Evolutionary conservation across 2,113 vertebrate genomes (phyloP).

Genomic region (Suncus etruscus): DNA sequence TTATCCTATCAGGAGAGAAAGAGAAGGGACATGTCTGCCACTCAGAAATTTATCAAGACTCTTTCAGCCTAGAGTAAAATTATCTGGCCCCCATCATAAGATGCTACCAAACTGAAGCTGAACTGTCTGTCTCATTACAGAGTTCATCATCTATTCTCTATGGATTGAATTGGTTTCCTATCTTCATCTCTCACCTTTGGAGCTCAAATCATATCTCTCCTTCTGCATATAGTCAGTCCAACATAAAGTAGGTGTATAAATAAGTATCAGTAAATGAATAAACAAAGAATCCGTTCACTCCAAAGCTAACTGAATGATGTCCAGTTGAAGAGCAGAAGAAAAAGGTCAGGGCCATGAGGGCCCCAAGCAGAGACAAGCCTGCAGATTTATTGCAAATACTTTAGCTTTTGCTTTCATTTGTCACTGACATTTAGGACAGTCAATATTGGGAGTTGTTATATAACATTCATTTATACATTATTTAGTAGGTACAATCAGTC

Average conservation of each 20-base stretch:
- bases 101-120: neutral
- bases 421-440: slow-evolving; percentile 52
- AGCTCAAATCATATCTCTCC: neutral
- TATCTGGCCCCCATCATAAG: neutral
- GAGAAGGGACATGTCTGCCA: neutral
- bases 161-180: neutral
- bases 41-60: slow-evolving; percentile 8
- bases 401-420: slow-evolving; percentile 26
- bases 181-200: neutral
- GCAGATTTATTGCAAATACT: slow-evolving; percentile 44
- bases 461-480: slow-evolving; percentile 70
- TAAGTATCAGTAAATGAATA: neutral
- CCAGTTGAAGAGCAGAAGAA: neutral
- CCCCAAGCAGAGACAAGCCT: neutral
- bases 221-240: neutral
- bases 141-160: slow-evolving; percentile 16
- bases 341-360: neutral
- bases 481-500: slow-evolving; percentile 74
- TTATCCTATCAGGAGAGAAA: neutral
- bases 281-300: neutral
- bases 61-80: neutral
- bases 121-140: neutral
- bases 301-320: neutral
- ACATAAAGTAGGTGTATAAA: neutral
- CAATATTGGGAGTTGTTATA: slow-evolving; percentile 45